Base-by-base conservation (phyloP, 2,797 vertebrate genomes). In the Myiotriccus ornatus region DNA sequence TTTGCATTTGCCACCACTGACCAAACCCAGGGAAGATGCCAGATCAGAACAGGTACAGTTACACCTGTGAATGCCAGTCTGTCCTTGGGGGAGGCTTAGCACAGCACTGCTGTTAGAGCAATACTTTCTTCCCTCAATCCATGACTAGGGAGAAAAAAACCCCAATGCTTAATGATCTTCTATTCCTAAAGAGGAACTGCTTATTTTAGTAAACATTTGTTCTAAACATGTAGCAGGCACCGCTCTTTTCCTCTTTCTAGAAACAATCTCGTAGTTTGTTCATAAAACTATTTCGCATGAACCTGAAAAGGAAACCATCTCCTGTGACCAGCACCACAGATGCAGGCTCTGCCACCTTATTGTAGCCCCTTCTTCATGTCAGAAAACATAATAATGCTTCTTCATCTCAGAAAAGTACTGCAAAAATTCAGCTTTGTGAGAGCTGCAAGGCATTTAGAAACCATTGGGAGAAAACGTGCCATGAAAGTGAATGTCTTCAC, bases 371-470 rank as follows among this genome's bases (percentile, higher is more conserved):
- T 81, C 60, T 37, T 94, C 78, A 52, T 84, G 43, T 75, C 69
- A 87, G 59, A 81, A 90, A 93, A 71, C 21, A 68, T 32, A 59
- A 84, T 77, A 91, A 82, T 35, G 15, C 44, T 90, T 32, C 89
- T 84, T 94, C 65, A 65, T 93, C 67, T 84, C 67, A 60, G 70
- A 56, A 93, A 91, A 91, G 59, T 39, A 73, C 91, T 89, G 63
- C 52, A 94, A 76, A 95, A 87, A 79, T 60, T 88, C 30, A 1
- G 76, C 52, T 92, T 81, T 90, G 34, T 49, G 76, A 97, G 59
- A 70, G 89, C 87, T 90, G 89, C 7, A 8, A 95, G 82, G 94
- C 89, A 92, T 92, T 96, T 95, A 90, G 82, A 91, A 96, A 93
- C 87, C 77, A 91, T 30, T 92, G 85, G 94, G 91, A 93, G 80